Evolutionary conservation across 2,797 vertebrate genomes (phyloP), one percentile per base, ranked within the genome.

Genomic region (Anguilla marmorata): DNA sequence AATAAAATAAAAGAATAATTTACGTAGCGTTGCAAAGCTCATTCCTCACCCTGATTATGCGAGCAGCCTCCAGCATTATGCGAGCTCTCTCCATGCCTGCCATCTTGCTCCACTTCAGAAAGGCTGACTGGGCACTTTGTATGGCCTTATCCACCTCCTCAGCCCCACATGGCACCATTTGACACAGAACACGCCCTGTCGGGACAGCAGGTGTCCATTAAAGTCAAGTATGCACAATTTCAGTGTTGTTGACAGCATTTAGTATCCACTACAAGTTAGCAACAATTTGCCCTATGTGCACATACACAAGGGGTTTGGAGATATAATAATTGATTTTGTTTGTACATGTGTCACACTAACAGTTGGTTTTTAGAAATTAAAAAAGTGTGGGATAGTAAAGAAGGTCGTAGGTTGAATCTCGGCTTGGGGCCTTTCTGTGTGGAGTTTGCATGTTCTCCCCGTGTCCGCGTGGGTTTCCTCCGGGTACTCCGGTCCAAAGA

Each of bases 51-150:
- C 97, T 96, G 30, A 99, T 98, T n/a, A 99, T 96, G 52, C 97
- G 97, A 27, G 98, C 98, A 5, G 98, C 98, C 92, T 99, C 98
- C 0, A 99, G 93, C 95, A 99, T 94, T 86, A 99, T 92, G 0
- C 96, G 95, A 54, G 96, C 94, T 11, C 98, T 94, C 93, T 99
- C 97, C 96, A 97, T 97, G 89, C 98, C 98, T 0, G 98, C 95
- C 93, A 97, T 93, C 91, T 96, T 95, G 11, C 97, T 96, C 98
- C 98, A 99, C 88, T 95, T 94, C 48, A 96, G 93, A 90, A 96
- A 99, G 74, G 98, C 98, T n/a, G 93, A 52, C 0, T 96, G 97
- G 7, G 98, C 97, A 45, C 96, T 98, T 90, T 96, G 91, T 19
- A 99, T 94, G 88, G 98, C 98, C 90, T 97, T 92, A 45, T 97